Conservation (phyloP, 2,888 invertebrate species). For the Boloria euphrosyne region DNA sequence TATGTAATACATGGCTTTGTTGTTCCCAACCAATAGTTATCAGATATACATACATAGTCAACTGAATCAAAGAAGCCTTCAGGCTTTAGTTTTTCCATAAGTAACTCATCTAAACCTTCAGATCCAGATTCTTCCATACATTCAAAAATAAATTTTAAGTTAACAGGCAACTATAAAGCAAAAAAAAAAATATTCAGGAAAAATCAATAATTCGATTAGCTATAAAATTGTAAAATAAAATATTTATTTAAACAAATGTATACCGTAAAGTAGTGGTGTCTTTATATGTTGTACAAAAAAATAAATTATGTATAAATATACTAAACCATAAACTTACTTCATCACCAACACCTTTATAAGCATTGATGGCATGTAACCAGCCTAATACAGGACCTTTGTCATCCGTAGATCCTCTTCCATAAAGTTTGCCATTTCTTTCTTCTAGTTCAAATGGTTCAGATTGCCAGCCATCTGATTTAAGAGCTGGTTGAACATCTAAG, state of each 20-base stretch:
- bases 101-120: constrained; percentile 94
- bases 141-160: constrained; percentile 95
- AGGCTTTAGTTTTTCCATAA: constrained; percentile 79
- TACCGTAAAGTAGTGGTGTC: neutral
- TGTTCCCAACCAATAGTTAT: constrained; percentile 99
- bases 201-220: no score
- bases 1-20: constrained; percentile 98
- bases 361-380: constrained; percentile 97
- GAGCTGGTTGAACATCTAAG: constrained; percentile 98
- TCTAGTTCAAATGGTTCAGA: constrained; percentile 96
- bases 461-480: constrained; percentile 96
- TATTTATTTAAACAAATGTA: constrained; percentile 15
- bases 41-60: constrained; percentile 98
- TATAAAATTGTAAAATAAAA: neutral
- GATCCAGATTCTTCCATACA: constrained; percentile 99
- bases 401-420: constrained; percentile 95
- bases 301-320: no score
- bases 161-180: constrained; percentile 83
- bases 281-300: no score
- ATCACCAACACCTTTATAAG: constrained; percentile 87
- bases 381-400: constrained; percentile 97
- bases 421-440: constrained; percentile 94
- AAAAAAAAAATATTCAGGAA: neutral
- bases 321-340: constrained; percentile 61
- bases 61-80: constrained; percentile 91